Percentiles rank a stretch among this genome's conserved stretches.
phyloP scores from a whole-genome alignment of 2,797 vertebrate genomes.

The Tadarida brasiliensis region DNA sequence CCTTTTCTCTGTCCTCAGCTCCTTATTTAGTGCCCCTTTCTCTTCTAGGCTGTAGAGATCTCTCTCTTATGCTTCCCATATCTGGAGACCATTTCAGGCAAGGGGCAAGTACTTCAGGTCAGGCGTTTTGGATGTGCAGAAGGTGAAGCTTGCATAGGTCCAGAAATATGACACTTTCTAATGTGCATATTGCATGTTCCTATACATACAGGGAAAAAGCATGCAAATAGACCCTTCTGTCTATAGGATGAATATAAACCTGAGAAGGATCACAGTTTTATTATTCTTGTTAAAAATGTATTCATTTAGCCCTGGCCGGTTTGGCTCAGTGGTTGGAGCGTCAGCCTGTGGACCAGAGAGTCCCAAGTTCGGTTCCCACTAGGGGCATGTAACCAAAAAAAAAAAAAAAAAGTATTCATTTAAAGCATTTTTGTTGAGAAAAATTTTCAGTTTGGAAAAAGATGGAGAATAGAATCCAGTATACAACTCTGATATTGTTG shows the following conservation, averaged over 20 bases:
- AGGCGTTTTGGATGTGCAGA: neutral
- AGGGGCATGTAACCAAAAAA: neutral
- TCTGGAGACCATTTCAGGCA: neutral
- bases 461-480: neutral
- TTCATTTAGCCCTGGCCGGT: neutral
- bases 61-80: neutral
- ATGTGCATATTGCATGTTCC: neutral
- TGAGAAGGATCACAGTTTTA: neutral
- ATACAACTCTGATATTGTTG: neutral
- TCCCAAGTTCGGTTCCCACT: too few species aligned
- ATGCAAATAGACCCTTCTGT: neutral
- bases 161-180: neutral
- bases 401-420: too few species aligned
- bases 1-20: neutral
- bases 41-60: neutral
- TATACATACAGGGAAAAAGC: neutral
- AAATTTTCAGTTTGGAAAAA: slow-evolving; percentile 29
- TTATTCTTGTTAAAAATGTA: slow-evolving; percentile 26
- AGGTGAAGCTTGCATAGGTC: neutral
- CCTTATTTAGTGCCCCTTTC: neutral
- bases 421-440: slow-evolving; percentile 63
- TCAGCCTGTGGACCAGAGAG: too few species aligned
- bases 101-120: neutral
- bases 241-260: neutral
- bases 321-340: too few species aligned